Percentiles rank a stretch among this genome's conserved stretches.
phyloP scores from a whole-genome alignment of 2,113 vertebrate genomes.

The Alligator mississippiensis region DNA sequence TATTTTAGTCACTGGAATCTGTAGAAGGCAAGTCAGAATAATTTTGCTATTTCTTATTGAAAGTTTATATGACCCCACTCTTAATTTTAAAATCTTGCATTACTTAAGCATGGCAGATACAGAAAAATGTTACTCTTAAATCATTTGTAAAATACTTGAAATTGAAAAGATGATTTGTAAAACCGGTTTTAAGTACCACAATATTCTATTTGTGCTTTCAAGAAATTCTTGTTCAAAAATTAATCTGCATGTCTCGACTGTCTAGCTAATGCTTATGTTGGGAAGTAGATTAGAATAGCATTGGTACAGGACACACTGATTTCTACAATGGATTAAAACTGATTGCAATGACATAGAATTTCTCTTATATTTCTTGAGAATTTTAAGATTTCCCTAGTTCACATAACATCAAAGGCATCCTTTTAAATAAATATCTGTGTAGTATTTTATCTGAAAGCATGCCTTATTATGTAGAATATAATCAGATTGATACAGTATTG shows the following conservation, averaged over 20 bases:
- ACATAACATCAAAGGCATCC: constrained; percentile 67
- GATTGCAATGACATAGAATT: constrained; percentile 57
- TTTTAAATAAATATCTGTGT: constrained; percentile 69
- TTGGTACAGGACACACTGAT: not conserved
- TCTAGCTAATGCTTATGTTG: not conserved
- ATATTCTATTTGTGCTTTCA: constrained; percentile 31
- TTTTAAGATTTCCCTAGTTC: constrained; percentile 56
- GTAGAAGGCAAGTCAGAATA: constrained; percentile 18
- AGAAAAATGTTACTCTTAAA: constrained; percentile 40
- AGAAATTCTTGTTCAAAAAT: constrained; percentile 49
- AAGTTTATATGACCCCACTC: not conserved
- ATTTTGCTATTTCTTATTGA: constrained; percentile 30
- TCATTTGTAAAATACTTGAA: constrained; percentile 45
- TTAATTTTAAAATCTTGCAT: not conserved
- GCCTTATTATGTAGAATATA: constrained; percentile 64
- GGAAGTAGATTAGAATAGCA: constrained; percentile 19
- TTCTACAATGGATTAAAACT: constrained; percentile 44
- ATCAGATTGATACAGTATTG: constrained; percentile 61
- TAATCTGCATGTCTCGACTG: constrained; percentile 11
- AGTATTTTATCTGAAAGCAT: constrained; percentile 43
- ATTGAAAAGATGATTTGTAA: constrained; percentile 49
- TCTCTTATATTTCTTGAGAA: constrained; percentile 65
- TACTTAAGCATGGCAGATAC: not conserved
- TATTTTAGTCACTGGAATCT: constrained; percentile 11
- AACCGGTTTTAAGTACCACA: not conserved